phyloP scores from a whole-genome alignment of 2,888 invertebrate genomes.

The Clunio marinus region DNA sequence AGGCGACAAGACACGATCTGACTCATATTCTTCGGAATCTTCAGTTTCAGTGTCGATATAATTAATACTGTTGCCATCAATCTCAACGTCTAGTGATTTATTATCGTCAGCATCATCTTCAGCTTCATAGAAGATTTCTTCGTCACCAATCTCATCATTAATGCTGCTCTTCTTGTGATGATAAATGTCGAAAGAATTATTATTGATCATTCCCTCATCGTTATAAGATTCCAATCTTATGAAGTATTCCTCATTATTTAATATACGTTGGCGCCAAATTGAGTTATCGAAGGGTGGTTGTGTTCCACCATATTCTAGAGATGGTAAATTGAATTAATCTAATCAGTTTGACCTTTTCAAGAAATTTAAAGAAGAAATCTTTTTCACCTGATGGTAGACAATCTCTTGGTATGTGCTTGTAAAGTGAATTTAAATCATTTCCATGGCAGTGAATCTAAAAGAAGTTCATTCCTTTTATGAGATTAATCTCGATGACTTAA shows the following conservation, averaged over 20 bases:
- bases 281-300: slow-evolving; percentile 47
- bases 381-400: slow-evolving; percentile 55
- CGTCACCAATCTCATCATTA: background rate
- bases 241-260: slow-evolving; percentile 51
- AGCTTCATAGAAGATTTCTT: slow-evolving; percentile 23
- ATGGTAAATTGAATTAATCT: too few relatives aligned
- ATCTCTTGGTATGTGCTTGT: slow-evolving; percentile 62
- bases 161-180: background rate
- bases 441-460: slow-evolving; percentile 62
- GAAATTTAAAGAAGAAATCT: background rate
- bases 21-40: slow-evolving; percentile 32
- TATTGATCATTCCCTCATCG: slow-evolving; percentile 16
- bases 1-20: slow-evolving; percentile 24
- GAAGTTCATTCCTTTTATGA: background rate
- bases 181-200: slow-evolving; percentile 19
- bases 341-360: too few relatives aligned
- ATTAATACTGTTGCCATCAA: slow-evolving; percentile 32
- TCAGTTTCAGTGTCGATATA: slow-evolving; percentile 34
- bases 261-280: slow-evolving; percentile 48
- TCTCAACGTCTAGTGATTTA: slow-evolving; percentile 32
- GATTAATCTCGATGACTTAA: background rate
- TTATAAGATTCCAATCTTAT: slow-evolving; percentile 44
- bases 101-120: slow-evolving; percentile 29
- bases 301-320: slow-evolving; percentile 41
- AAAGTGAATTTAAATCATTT: slow-evolving; percentile 60